A percentile compares a stretch with the other conserved stretches of the same genome.
These are phyloP conservation scores for Andrena marginata DNA, from an alignment of 2,888 invertebrate genomes.

Conservation along the genomic window DNA sequence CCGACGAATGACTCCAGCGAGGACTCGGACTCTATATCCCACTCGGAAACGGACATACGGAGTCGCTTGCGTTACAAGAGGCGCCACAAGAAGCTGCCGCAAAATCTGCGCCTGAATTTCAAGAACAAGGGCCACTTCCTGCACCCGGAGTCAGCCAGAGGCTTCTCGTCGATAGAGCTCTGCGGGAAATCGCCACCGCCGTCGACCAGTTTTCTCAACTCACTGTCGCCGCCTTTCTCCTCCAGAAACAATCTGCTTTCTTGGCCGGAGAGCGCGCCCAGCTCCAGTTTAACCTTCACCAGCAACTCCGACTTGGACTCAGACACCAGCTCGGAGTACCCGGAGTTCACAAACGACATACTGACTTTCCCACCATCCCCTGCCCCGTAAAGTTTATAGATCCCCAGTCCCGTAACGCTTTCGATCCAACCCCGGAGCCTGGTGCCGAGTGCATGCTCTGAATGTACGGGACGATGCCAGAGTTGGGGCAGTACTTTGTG, in stretches of 20 bases:
- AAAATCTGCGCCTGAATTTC: constrained; percentile 84
- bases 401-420: neutral
- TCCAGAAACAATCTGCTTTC: constrained; percentile 80
- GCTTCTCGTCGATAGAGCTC: constrained; percentile 78
- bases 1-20: constrained; percentile 82
- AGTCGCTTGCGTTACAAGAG: constrained; percentile 80
- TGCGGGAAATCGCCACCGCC: constrained; percentile 86
- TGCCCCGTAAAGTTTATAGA: constrained; percentile 76
- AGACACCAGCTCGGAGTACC: constrained; percentile 83
- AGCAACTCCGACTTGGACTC: constrained; percentile 84
- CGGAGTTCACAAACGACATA: constrained; percentile 84
- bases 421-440: constrained; percentile 3
- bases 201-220: constrained; percentile 86
- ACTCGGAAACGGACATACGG: constrained; percentile 87
- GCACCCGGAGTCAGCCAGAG: constrained; percentile 80
- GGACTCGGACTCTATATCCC: constrained; percentile 85
- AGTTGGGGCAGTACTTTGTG: constrained; percentile 43
- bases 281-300: constrained; percentile 84
- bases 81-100: constrained; percentile 80
- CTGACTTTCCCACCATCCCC: constrained; percentile 83
- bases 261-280: constrained; percentile 83
- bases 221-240: constrained; percentile 86
- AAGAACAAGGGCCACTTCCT: constrained; percentile 83
- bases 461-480: constrained; percentile 24
- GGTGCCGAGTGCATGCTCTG: constrained; percentile 26